Percentiles rank a stretch among this genome's conserved stretches.
Evolutionary conservation across 2,888 invertebrate genomes (phyloP).

Genomic region (Gryllus longicercus): DNA sequence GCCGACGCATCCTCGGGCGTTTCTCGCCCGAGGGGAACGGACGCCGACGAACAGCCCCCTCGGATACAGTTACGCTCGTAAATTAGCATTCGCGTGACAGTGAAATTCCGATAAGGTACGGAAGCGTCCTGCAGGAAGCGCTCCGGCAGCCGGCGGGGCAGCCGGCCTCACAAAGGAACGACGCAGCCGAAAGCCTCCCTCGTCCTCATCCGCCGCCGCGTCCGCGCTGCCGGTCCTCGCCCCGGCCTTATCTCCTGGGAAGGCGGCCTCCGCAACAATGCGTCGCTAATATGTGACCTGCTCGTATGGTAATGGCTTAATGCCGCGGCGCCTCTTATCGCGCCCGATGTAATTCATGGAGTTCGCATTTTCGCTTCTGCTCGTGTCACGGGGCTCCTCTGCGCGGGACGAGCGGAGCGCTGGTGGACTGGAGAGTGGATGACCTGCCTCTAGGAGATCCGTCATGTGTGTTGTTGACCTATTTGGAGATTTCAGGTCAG

Average conservation of each 20-base stretch:
- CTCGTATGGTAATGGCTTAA: conserved; percentile 17
- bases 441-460: background rate
- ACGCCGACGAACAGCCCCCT: background rate
- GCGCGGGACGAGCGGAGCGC: background rate
- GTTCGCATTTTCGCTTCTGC: background rate
- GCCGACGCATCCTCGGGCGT: background rate
- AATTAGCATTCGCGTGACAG: conserved; percentile 17
- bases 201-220: background rate
- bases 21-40: background rate
- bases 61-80: background rate
- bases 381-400: background rate
- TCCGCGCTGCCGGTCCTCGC: background rate
- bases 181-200: background rate
- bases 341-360: background rate
- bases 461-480: too few relatives aligned
- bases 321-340: background rate
- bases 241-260: background rate
- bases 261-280: background rate
- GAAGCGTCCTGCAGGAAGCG: background rate
- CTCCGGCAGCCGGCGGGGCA: too few relatives aligned
- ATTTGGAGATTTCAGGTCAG: too few relatives aligned
- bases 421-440: background rate
- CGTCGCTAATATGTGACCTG: background rate
- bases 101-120: background rate
- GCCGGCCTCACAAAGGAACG: background rate